Evolutionary conservation across 2,797 vertebrate genomes (phyloP).

Genomic region (Hippoglossus hippoglossus): DNA sequence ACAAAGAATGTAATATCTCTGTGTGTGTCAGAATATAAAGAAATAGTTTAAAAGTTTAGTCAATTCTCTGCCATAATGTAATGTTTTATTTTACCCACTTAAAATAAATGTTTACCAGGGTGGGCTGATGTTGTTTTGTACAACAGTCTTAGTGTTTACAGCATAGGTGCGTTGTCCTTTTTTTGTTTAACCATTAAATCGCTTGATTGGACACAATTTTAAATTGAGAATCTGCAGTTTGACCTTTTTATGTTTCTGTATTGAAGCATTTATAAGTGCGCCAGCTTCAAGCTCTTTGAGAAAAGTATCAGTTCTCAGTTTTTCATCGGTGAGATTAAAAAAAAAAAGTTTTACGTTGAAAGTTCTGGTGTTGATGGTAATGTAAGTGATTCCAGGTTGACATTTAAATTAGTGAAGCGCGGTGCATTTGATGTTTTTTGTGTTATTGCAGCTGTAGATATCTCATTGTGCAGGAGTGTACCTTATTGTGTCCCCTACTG

Average conservation of each 20-base stretch:
- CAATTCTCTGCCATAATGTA: not conserved
- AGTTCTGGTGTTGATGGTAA: not conserved
- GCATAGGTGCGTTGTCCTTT: no score
- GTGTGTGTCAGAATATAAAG: not conserved
- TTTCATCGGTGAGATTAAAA: no score
- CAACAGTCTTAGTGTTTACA: not conserved
- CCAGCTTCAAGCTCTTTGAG: no score
- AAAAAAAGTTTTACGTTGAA: not conserved
- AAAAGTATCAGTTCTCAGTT: no score
- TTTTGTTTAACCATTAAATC: not conserved
- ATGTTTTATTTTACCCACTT: slow-evolving; percentile 1
- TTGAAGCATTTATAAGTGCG: not conserved
- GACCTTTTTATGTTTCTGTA: not conserved
- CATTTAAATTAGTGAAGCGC: not conserved
- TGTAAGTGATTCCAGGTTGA: slow-evolving; percentile 5
- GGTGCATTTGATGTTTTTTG: not conserved
- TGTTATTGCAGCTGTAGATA: no score
- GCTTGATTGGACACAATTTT: slow-evolving; percentile 3
- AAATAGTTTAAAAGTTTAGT: not conserved
- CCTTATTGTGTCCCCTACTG: no score
- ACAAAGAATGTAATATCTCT: not conserved
- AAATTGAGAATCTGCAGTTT: slow-evolving; percentile 3
- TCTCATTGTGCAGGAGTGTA: no score
- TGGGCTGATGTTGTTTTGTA: not conserved
- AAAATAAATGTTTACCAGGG: not conserved